Conservation (phyloP, 2,113 vertebrate genomes). For the Sarotherodon lohbergeri region DNA sequence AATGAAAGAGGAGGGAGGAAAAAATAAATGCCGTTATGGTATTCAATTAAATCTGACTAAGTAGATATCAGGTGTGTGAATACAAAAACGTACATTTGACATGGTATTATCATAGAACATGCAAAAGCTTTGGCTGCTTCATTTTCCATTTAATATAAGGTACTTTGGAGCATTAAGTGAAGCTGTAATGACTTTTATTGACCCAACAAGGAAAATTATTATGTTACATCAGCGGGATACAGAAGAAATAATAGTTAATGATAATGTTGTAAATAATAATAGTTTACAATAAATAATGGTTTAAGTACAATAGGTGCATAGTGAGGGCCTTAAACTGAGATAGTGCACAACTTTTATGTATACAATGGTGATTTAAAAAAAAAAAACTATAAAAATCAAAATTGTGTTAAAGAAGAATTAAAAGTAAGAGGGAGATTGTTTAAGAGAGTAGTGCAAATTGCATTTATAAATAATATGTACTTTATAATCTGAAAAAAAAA, state of each 20-base stretch:
- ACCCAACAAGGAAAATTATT: background rate
- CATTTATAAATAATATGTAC: background rate
- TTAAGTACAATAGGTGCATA: background rate
- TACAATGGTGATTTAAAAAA: background rate
- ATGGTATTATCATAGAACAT: background rate
- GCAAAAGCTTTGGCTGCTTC: background rate
- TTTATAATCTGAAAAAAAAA: background rate
- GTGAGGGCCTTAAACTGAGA: background rate
- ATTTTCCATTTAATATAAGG: background rate
- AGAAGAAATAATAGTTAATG: background rate
- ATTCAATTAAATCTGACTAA: background rate
- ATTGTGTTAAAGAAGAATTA: background rate
- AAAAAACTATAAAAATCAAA: fast-evolving
- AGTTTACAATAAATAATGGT: background rate
- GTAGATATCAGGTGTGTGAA: background rate
- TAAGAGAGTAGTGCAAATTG: background rate
- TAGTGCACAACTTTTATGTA: background rate
- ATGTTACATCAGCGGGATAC: background rate
- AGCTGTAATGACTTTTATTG: background rate
- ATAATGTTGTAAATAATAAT: background rate
- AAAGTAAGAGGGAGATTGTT: background rate
- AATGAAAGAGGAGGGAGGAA: background rate
- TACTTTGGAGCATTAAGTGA: background rate
- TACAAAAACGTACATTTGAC: background rate
- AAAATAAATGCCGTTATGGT: background rate